These are phyloP conservation scores for Engraulis encrasicolus DNA, from an alignment of 2,113 vertebrate genomes.

Conservation along the genomic window DNA sequence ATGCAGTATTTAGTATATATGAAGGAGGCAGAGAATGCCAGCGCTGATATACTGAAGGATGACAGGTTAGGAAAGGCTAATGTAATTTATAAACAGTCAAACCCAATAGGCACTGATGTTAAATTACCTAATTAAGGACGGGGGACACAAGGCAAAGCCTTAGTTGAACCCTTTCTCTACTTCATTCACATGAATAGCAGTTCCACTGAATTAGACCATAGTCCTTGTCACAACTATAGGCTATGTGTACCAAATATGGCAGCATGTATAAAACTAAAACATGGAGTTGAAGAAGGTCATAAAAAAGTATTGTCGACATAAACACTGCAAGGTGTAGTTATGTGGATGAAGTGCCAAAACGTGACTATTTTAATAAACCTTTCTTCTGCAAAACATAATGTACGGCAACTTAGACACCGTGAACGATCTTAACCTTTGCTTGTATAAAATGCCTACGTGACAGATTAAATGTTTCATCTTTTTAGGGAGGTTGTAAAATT, in stretches of 20 bases:
- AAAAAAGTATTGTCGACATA: not conserved
- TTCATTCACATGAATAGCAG: not conserved
- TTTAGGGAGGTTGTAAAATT: constrained; percentile 49
- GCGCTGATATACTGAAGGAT: not conserved
- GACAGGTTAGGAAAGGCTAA: too few relatives aligned
- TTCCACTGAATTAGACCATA: not conserved
- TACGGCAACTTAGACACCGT: constrained; percentile 28
- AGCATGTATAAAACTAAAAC: constrained; percentile 2
- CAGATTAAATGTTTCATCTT: constrained; percentile 56
- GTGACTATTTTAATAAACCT: constrained; percentile 36
- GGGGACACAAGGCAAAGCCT: not conserved
- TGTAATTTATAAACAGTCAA: too few relatives aligned
- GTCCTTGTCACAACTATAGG: not conserved
- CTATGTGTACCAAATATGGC: constrained; percentile 10
- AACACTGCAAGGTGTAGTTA: not conserved
- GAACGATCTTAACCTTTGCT: constrained; percentile 59
- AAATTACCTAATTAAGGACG: not conserved
- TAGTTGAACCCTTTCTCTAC: not conserved
- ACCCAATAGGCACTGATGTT: not conserved
- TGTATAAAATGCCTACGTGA: constrained; percentile 65
- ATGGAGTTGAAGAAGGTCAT: not conserved
- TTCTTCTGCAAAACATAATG: constrained; percentile 29
- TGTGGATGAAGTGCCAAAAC: constrained; percentile 61
- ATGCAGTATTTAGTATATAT: too few relatives aligned
- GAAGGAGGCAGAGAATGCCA: too few relatives aligned